A percentile compares a stretch with the other conserved stretches of the same genome.
phyloP scores from a whole-genome alignment of 2,797 vertebrate genomes.

The Crypturellus tataupa region DNA sequence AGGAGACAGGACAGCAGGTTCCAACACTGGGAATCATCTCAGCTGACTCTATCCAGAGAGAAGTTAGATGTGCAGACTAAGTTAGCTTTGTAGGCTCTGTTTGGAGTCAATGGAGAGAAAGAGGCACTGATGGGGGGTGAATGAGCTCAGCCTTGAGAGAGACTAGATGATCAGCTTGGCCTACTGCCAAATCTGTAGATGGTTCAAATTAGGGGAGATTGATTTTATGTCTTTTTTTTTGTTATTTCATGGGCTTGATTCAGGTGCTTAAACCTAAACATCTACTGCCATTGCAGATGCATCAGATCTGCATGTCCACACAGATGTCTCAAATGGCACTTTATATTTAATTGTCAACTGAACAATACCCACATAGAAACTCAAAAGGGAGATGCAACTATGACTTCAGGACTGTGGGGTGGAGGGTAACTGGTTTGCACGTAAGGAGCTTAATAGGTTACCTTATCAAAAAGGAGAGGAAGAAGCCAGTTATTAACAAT shows the following conservation, averaged over 20 bases:
- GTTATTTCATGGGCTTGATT: neutral
- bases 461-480: constrained; percentile 23
- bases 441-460: constrained; percentile 12
- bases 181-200: neutral
- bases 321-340: neutral
- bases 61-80: no score
- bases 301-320: neutral
- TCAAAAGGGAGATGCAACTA: neutral
- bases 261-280: neutral
- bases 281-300: neutral
- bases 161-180: neutral
- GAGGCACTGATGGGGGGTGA: no score
- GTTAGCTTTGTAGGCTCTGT: no score
- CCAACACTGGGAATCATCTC: no score
- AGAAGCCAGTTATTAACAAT: neutral
- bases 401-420: neutral
- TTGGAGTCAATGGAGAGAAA: no score
- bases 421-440: neutral
- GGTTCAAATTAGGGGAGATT: neutral
- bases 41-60: no score
- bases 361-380: neutral
- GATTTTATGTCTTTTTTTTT: neutral
- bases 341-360: neutral
- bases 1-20: no score
- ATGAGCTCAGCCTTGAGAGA: neutral